Evolutionary conservation across 2,797 vertebrate species (phyloP), one percentile per base, ranked within the genome.

Genomic region (Gila robusta): DNA sequence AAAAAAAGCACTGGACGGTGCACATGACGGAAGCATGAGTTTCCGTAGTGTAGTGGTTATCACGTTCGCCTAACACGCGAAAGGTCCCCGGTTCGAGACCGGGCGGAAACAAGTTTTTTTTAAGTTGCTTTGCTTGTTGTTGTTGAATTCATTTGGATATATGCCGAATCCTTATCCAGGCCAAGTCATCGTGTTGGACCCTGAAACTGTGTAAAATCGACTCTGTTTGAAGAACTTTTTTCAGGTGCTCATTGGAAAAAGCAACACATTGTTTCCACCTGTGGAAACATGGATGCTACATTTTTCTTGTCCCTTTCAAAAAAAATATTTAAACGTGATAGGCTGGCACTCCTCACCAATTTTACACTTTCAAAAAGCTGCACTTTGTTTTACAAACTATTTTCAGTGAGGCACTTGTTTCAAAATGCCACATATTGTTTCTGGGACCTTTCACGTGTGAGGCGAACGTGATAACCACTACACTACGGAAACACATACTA

Each of bases 11-110:
- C 2, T 32, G 32, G 32, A 32, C 32, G 32, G 32, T 32, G 32
- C 32, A 32, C 32, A 32, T 32, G 32, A 32, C 3, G 32, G 32
- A 32, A 32, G 32, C 32, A 32, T 32, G 32, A 32, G 32, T 32
- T 73, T 73, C 41, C 14, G 41, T 73, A 73, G 41, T 73, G 71
- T 47, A 47, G 71, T 73, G 71, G 41, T 73, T 73, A 73, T 47
- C 70, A 72, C 70, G 41, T 72, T 47, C 70, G 41, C 71, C 71
- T 73, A 26, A 73, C 71, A 73, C 41, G 71, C 71, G 41, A 73
- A 73, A 73, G 71, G 71, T 73, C 71, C 71, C 71, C n/a, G 41
- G 71, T 73, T 73, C 41, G 71, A 73, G 14, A 73, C 71, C 41
- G 71, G 71, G 41, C 41, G n/a, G 70, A 73, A 73, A 73, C 41